Evolutionary conservation across 2,113 vertebrate genomes (phyloP), one percentile per base, ranked within the genome.

Genomic region (Neogale vison): DNA sequence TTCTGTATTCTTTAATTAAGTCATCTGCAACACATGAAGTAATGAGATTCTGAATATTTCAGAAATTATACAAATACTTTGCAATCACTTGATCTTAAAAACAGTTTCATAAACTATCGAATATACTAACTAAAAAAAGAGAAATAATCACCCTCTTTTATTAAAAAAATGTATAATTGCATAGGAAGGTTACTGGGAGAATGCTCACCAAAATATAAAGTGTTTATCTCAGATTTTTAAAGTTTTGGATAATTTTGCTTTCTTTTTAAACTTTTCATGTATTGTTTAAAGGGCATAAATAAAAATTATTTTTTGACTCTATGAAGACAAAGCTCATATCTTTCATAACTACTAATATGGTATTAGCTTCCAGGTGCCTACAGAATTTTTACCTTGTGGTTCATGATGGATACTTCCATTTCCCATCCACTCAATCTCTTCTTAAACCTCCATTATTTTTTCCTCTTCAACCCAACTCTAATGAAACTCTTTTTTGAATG

Each of bases 1-100:
- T 52, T 57, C 42, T 80, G 63, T n/a, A 61, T 76, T 57, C 42
- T 91, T 94, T 97, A 92, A 97, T 95, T 82, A 97, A 95, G 47
- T 86, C 85, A 74, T 93, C 90, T 77, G 31, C 55, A 97, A 76
- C 45, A 72, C 90, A 87, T 82, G 55, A 55, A 92, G 50, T 42
- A 92, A 94, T 71, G 72, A 97, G 81, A 52, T 42, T 57, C 26
- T 74, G 57, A 86, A 39, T 42, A 31, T 92, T 92, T 81, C 65
- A 55, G 47, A 92, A 91, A 47, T 55, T 57, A 47, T 31, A 61
- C 61, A 92, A 90, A 94, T 81, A 50, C 63, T 81, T 50, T 76
- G 81, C n/a, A 81, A 94, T 96, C 84, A 93, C n/a, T 50, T 61
- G 67, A 67, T 72, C 82, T 86, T 96, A 74, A 91, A 87, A 94